A percentile compares a stretch with the other conserved stretches of the same genome.
phyloP scores from a whole-genome alignment of 37 sponge, comb jelly and placozoan species.

The Spongilla lacustris region DNA sequence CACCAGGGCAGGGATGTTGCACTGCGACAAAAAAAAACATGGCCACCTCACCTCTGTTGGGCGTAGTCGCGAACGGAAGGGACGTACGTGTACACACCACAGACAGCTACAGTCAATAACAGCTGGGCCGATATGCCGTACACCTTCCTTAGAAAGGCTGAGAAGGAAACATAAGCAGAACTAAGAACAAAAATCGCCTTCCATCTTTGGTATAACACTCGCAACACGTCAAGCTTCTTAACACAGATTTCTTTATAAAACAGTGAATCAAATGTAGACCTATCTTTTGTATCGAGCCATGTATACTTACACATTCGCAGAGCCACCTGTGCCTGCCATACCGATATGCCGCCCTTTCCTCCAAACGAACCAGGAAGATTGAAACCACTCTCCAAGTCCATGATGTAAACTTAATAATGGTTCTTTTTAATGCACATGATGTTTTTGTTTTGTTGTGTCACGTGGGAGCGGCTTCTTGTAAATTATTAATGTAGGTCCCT shows the following conservation, averaged over 20 bases:
- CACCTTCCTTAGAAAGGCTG: slow-evolving; percentile 94
- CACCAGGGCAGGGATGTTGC: no score
- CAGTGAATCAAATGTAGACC: background rate
- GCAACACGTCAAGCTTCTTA: no score
- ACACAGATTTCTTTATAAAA: no score
- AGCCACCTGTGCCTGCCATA: slow-evolving; percentile 75
- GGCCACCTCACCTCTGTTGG: slow-evolving; percentile 65
- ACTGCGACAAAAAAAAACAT: background rate
- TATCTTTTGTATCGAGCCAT: background rate
- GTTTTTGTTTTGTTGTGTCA: no score
- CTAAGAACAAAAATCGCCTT: no score
- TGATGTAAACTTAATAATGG: no score
- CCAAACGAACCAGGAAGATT: background rate
- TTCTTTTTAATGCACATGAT: no score
- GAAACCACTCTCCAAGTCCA: slow-evolving; percentile 69
- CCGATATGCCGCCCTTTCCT: slow-evolving; percentile 37
- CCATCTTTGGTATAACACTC: no score
- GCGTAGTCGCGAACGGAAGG: slow-evolving; percentile 60
- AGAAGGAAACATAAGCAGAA: background rate
- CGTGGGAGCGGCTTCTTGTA: no score
- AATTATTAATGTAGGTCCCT: no score
- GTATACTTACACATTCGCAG: slow-evolving; percentile 65
- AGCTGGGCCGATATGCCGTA: slow-evolving; percentile 90
- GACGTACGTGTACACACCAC: slow-evolving; percentile 57
- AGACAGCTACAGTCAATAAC: slow-evolving; percentile 58